Conservation (phyloP, 2,797 vertebrate genomes). For the Pangasius djambal region DNA sequence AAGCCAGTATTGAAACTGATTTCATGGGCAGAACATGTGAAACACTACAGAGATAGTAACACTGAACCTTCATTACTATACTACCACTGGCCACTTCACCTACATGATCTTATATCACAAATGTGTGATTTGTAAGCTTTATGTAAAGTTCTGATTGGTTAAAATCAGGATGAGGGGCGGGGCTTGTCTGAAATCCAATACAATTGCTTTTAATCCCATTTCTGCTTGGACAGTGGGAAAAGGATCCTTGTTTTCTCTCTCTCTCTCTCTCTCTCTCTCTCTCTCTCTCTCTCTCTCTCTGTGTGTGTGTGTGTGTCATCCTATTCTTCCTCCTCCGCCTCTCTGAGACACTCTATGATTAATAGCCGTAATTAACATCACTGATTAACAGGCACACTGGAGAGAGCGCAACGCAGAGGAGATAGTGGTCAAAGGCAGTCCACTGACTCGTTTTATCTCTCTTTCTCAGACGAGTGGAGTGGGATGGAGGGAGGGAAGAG, state of each 20-base stretch:
- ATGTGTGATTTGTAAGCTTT: not conserved
- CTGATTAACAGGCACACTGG: constrained; percentile 77
- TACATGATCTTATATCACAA: not conserved
- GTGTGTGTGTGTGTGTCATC: constrained; percentile 17
- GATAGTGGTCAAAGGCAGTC: constrained; percentile 74
- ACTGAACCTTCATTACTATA: not conserved
- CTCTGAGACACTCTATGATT: constrained; percentile 74
- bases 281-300: too few relatives aligned
- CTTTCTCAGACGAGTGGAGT: constrained; percentile 64
- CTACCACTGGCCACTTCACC: not conserved
- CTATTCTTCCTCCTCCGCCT: constrained; percentile 59
- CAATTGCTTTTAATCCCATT: not conserved
- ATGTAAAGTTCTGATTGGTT: not conserved
- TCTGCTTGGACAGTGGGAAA: not conserved
- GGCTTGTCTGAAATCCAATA: not conserved
- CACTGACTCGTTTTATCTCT: constrained; percentile 72
- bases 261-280: not conserved
- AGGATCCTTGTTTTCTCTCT: not conserved
- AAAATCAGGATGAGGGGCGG: not conserved
- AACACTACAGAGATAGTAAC: not conserved
- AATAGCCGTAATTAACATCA: constrained; percentile 80
- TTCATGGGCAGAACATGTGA: not conserved
- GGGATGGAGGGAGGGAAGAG: constrained; percentile 9
- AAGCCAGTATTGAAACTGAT: not conserved
- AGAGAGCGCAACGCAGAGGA: constrained; percentile 71